Evolutionary conservation across 2,797 vertebrate genomes (phyloP), one percentile per base, ranked within the genome.

Genomic region (Dromococcyx pavoninus): DNA sequence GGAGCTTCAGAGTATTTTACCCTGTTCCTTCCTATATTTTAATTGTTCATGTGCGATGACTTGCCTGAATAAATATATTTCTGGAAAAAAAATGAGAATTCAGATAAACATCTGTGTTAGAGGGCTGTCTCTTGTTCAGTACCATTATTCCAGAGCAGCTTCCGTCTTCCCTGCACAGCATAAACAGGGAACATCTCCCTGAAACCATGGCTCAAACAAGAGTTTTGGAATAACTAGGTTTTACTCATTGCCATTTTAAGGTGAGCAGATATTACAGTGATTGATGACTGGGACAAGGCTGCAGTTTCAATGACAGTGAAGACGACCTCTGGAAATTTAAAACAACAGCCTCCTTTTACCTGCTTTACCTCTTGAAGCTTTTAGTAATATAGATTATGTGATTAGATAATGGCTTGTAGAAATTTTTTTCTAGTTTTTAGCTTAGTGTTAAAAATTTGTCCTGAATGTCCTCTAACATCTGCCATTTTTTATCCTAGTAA

Each of bases 391-490:
- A 58, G 50, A 43, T 84, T 77, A 58, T 48, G 32, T 24, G 24
- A 61, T 79, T 89, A 86, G 79, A 58, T 89, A 95, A 81, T 75
- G 61, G 58, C 70, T 95, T 89, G 41, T 60, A 54, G 54, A 79
- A 79, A 56, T 11, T 5, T 54, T 74, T 91, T 53, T 86, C 51
- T 53, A 43, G 22, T 82, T 33, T 93, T 95, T 92, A 84, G 35
- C 60, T 94, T 88, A 83, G 58, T 60, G 22, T 56, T 93, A 88
- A 89, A 86, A 91, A 75, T 83, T 48, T 96, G 54, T 94, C 85
- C 74, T 53, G 41, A 30, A 84, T 91, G 81, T 94, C 81, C 79
- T 83, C 82, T 91, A 97, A 87, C 61, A 93, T 95, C 82, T 96
- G 58, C 89, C 86, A 86, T 93, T 96, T 96, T 46, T 90, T 88